Base-by-base conservation (phyloP, 2,113 vertebrate species). In the Anhinga rufa region DNA sequence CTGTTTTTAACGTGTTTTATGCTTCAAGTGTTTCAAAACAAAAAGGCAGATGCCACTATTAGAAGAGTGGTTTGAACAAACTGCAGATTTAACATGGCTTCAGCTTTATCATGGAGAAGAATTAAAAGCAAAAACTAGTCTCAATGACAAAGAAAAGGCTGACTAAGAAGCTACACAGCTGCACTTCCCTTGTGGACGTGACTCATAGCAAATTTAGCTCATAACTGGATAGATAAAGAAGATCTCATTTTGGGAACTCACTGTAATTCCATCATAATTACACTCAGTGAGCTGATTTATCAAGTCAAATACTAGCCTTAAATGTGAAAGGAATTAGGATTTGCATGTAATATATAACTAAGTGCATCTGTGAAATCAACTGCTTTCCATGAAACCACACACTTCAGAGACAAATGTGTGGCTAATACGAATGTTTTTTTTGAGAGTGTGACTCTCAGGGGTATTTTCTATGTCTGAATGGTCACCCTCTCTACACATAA, bases 91-190 rank as follows among this genome's bases (percentile, higher is more conserved):
- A 26, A 49, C 9, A 17, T 2, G 16, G 46, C 10, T 92, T 83
- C 68, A 87, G 17, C 20, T 83, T 88, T 29, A 18, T 38, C 1
- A 3, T 11, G 17, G 64, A 49, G 88, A 72, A 80, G 52, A 89
- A 87, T 2, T 60, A 31, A 31, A 81, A 83, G 64, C 4, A 75
- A 80, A 92, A 95, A 25, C 20, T 51, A 42, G 29, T 92, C 93
- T 86, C 16, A 93, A 11, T 81, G 54, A 93, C 42, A 90, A 95
- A 94, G 85, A 81, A 94, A 90, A 88, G 29, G 68, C 76, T 93
- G 88, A 95, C 32, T 82, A 82, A 93, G 85, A 91, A 88, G 61
- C 24, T 57, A 29, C 31, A 93, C 72, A 92, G 76, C 72, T 86
- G 77, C 36, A 81, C 17, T 83, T 86, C 51, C 86, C 68, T 78